Evolutionary conservation across 2,888 invertebrate genomes (phyloP).

Genomic region (Ophioninae sp.): DNA sequence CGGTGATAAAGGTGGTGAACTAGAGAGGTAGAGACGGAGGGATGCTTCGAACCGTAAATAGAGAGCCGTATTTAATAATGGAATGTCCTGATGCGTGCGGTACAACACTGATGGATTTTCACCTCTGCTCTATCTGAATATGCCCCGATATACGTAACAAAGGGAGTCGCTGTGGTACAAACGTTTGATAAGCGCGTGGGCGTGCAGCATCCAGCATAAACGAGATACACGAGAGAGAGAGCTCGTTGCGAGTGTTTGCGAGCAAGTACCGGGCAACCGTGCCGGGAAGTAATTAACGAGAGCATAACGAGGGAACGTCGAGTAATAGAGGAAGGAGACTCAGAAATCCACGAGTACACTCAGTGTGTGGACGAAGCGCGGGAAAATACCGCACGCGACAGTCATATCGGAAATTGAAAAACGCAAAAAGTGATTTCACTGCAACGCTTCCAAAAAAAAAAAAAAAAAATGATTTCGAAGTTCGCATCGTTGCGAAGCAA

Average conservation of each 20-base stretch:
- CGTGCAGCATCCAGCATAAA: constrained; percentile 45
- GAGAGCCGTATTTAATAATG: constrained; percentile 34
- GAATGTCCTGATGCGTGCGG: constrained; percentile 8
- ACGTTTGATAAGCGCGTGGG: constrained; percentile 51
- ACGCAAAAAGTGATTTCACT: not conserved
- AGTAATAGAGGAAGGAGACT: constrained; percentile 33
- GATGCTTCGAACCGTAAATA: not conserved
- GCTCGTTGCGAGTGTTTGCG: constrained; percentile 4
- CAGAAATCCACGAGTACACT: constrained; percentile 9
- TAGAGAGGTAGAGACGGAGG: not conserved
- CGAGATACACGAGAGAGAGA: constrained; percentile 28
- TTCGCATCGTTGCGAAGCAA: too few species aligned
- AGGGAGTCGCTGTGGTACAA: constrained; percentile 34
- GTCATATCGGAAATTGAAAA: constrained; percentile 50
- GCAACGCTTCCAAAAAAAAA: not conserved
- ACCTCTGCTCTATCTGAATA: constrained; percentile 2
- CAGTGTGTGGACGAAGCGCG: not conserved
- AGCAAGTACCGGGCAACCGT: constrained; percentile 27
- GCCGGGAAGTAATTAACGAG: constrained; percentile 62
- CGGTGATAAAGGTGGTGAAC: not conserved
- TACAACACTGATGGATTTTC: constrained; percentile 21
- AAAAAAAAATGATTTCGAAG: too few species aligned
- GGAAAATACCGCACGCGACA: constrained; percentile 33
- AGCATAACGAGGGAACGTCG: constrained; percentile 55
- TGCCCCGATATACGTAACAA: not conserved